These are phyloP conservation scores for Dendrocincla tyrannina DNA, from an alignment of 2,797 vertebrate genomes.

Conservation along the genomic window DNA sequence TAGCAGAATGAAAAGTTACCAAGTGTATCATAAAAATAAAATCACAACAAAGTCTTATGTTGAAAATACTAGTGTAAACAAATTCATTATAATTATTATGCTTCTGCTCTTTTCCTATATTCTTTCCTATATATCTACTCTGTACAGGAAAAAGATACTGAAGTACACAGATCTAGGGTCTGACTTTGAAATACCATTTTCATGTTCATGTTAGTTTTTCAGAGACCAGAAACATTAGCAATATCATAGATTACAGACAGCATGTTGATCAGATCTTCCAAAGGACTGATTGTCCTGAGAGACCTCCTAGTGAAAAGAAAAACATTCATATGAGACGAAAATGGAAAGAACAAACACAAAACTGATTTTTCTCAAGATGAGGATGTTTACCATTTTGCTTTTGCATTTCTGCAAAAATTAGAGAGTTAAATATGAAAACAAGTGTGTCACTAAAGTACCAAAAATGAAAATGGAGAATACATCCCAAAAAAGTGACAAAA, in stretches of 20 bases:
- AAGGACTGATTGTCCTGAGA: neutral
- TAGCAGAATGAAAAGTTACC: neutral
- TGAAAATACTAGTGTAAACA: neutral
- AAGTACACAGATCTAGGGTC: neutral
- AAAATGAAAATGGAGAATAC: neutral
- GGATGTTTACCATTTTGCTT: neutral
- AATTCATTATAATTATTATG: neutral
- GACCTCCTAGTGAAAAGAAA: neutral
- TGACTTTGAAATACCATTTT: neutral
- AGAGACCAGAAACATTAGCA: neutral
- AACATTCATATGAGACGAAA: neutral
- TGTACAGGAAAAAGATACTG: neutral
- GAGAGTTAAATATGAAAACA: neutral
- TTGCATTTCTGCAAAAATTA: neutral
- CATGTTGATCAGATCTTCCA: neutral
- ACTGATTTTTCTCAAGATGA: fast-evolving
- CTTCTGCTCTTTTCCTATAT: neutral
- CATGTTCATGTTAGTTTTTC: neutral
- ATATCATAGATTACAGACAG: neutral
- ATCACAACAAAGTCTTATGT: neutral
- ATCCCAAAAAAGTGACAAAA: neutral
- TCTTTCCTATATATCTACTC: neutral
- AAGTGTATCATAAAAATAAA: neutral
- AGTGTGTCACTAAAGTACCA: neutral
- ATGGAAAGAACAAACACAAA: neutral